Percentiles rank a stretch among this genome's conserved stretches.
Conservation (phyloP, 2,888 invertebrate genomes). For the Aphelenchoides bicaudatus region DNA sequence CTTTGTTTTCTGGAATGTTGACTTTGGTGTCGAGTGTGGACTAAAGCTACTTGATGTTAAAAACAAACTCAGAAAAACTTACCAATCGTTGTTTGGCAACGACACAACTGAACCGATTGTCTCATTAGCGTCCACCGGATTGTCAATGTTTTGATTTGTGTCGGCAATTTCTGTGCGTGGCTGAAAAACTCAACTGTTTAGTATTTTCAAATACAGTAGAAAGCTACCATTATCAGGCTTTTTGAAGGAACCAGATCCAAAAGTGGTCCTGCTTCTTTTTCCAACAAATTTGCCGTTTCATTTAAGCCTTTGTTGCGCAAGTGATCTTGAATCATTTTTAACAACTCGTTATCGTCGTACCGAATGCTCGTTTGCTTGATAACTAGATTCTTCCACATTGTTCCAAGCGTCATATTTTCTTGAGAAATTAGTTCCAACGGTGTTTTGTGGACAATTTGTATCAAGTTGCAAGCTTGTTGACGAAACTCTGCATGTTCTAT, state of each 20-base stretch:
- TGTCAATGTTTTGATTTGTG: too few species aligned
- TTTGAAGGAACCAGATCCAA: slow-evolving; percentile 39
- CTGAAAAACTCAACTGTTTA: too few species aligned
- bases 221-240: neutral
- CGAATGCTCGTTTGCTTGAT: slow-evolving; percentile 92
- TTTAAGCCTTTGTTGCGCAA: slow-evolving; percentile 70
- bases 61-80: too few species aligned
- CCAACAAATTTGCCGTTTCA: slow-evolving; percentile 31
- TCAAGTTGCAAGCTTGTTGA: slow-evolving; percentile 81
- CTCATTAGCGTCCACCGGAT: too few species aligned
- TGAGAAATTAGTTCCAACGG: slow-evolving; percentile 28
- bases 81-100: too few species aligned
- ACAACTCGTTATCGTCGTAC: slow-evolving; percentile 86
- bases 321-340: slow-evolving; percentile 85
- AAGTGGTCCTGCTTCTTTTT: slow-evolving; percentile 34
- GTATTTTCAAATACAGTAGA: too few species aligned
- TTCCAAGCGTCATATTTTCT: slow-evolving; percentile 46
- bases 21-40: neutral
- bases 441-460: slow-evolving; percentile 68
- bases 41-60: too few species aligned
- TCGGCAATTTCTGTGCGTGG: too few species aligned
- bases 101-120: too few species aligned
- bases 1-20: too few species aligned
- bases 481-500: slow-evolving; percentile 92
- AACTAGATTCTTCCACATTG: slow-evolving; percentile 71